Base-by-base conservation (phyloP, 2,888 invertebrate genomes). In the Limnephilus lunatus region DNA sequence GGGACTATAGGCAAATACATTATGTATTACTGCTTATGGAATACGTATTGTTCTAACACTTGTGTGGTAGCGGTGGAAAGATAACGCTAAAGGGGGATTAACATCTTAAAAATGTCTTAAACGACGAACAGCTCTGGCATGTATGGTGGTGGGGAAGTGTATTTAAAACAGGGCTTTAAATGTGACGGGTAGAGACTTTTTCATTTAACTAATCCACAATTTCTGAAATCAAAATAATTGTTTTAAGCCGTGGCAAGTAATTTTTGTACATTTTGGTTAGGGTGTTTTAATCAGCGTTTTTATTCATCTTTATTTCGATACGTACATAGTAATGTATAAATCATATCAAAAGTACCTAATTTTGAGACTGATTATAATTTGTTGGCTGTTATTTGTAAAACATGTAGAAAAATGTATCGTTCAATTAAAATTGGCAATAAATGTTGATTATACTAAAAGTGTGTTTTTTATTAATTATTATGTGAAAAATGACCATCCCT, bases 61-160 rank as follows among this genome's bases (percentile, higher is more conserved):
- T 30, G 44, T n/a, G 30, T 86, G 86, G 39, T 44, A 39, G 35
- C 19, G 48, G n/a, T 44, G 48, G 15, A 30, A 86, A 86, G 86
- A 86, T 86, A 86, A 35, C 25, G 48, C 48, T 44, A 31, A 44
- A 30, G n/a, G 30, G 25, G 86, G 86, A 86, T 86, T 86, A 86
- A 48, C 86, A 48, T 86, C 86, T 86, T 86, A 48, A 86, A 35
- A 44, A 39, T 32, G 14, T 82, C 31, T 82, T 25, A 68, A 25
- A 68, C 68, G 25, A n/a, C 68, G 68, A 68, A 68, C 68, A n/a
- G 25, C 5, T 25, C 25, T 68, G 68, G 68, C 68, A 7, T n/a
- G 48, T 48, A 12, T 48, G 48, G 14, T 48, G n/a, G 25, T 25
- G 68, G 68, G 25, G 25, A 25, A 25, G 25, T 68, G 25, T 25